Evolutionary conservation across 2,797 vertebrate genomes (phyloP), one percentile per base, ranked within the genome.

Genomic region (Sebastes variabilis): DNA sequence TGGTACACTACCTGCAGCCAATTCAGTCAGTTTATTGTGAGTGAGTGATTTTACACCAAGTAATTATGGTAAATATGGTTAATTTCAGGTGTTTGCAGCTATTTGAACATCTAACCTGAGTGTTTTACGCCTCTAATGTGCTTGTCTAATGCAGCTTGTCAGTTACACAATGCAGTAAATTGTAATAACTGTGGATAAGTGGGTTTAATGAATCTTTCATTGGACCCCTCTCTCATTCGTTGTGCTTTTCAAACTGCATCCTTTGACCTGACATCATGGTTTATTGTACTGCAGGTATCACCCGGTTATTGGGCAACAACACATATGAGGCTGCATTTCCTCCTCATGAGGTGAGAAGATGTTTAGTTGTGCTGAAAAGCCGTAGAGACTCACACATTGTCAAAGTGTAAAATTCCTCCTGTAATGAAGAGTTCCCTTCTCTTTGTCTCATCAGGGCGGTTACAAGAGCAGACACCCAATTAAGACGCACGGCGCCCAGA

Each of bases 321-420:
- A 98, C 99, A 0, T 99, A 99, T 18, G 98, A 99, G 90, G 98
- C 99, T 82, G 98, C 99, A 2, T 99, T 99, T 91, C 99, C 98
- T 70, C 99, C 98, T 22, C 99, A 99, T 80, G 98, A 99, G 97
- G 98, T 99, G 95, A 91, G 89, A 73, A 14, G 16, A 34, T 52
- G 32, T 67, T 20, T 20, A n/a, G 60, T 70, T 78, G 25, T 54
- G 30, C 22, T 66, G 3, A 76, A 75, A 77, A 71, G 14, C 72
- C 74, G 11, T 11, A 12, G 13, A 54, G 16, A 32, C 64, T 76
- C 5, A 68, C 6, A 42, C 8, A 61, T 72, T 16, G 22, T 62
- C 20, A 46, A 52, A 64, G 24, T 22, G 10, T 67, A 4, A 25
- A 59, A 6, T n/a, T 29, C 8, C 42, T n/a, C n/a, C 60, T 71